These are phyloP conservation scores for Solenopsis fugax DNA, from an alignment of 1,140 invertebrate genomes.

Conservation along the genomic window DNA sequence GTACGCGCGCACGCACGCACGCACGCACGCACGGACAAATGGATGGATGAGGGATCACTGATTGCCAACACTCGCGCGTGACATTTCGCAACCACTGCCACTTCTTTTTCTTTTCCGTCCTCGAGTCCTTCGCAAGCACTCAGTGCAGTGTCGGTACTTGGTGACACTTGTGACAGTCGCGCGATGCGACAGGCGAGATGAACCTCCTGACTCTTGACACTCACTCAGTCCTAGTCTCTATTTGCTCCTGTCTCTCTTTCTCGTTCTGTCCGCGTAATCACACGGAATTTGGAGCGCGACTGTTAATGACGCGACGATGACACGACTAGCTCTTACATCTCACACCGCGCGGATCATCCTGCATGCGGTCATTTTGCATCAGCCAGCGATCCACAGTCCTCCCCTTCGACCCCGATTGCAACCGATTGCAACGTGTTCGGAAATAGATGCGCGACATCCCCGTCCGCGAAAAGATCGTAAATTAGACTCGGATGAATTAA, in stretches of 20 bases:
- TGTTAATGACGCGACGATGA: constrained; percentile 15
- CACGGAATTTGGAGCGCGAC: neutral
- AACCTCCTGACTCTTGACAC: neutral
- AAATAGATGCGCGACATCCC: constrained; percentile 65
- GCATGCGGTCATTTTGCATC: constrained; percentile 69
- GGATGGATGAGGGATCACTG: neutral
- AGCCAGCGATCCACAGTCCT: constrained; percentile 21
- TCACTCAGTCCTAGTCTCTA: neutral
- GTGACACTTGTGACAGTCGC: constrained; percentile 31
- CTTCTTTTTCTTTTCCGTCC: neutral
- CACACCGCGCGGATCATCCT: constrained; percentile 39
- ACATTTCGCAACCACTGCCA: constrained; percentile 78
- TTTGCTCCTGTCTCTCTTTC: neutral
- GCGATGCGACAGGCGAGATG: neutral
- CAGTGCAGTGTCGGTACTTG: no score
- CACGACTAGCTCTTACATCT: neutral
- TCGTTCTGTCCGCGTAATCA: neutral
- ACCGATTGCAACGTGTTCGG: constrained; percentile 67
- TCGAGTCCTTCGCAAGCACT: constrained; percentile 16
- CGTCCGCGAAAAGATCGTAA: neutral
- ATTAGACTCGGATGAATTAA: no score
- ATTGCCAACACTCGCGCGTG: constrained; percentile 73
- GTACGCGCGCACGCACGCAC: neutral
- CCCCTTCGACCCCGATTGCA: neutral
- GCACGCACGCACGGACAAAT: neutral